A percentile compares a stretch with the other conserved stretches of the same genome.
Conservation (phyloP, 2,113 vertebrate genomes). For the Puma concolor region DNA sequence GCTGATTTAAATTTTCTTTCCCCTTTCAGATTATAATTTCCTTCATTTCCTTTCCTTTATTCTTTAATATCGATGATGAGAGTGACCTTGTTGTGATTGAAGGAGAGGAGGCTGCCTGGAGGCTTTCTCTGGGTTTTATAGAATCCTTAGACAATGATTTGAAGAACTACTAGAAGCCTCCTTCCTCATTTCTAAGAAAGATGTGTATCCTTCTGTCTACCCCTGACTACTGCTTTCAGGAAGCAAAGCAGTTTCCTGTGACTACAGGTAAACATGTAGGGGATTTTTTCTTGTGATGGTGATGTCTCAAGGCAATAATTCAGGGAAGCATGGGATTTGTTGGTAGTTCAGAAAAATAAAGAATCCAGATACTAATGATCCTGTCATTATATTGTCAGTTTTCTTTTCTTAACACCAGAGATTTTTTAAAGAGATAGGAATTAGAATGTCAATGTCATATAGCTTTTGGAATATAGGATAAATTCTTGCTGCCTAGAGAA, state of each 20-base stretch:
- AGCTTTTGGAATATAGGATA: background rate
- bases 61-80: background rate
- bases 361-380: background rate
- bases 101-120: background rate
- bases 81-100: background rate
- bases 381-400: background rate
- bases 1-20: background rate
- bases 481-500: background rate
- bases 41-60: background rate
- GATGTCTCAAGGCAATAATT: background rate
- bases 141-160: background rate
- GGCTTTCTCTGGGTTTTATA: background rate
- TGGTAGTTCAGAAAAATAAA: background rate
- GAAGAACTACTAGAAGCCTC: background rate
- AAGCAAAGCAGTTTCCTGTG: background rate
- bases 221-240: background rate
- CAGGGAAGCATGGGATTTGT: background rate
- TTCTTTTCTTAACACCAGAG: background rate
- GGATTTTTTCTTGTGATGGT: background rate
- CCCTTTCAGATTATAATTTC: background rate
- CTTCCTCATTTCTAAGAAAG: background rate
- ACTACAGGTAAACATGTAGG: background rate
- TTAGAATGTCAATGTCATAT: background rate
- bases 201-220: background rate
- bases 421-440: conserved; percentile 16